Evolutionary conservation across 1,140 invertebrate genomes (phyloP).

Genomic region (Elymnias hypermnestra): DNA sequence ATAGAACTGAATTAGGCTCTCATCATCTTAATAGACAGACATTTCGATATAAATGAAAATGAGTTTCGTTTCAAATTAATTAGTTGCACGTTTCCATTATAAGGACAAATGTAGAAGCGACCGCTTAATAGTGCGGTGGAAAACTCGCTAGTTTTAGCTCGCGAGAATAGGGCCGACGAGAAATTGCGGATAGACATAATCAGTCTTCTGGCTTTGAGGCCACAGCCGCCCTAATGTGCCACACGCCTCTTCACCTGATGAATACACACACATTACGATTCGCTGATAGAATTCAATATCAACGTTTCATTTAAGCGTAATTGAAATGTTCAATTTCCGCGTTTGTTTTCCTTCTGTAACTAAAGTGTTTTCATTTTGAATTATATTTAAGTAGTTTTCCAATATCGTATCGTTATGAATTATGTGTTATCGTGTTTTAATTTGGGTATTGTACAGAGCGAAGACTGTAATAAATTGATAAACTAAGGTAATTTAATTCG

Average conservation of each 20-base stretch:
- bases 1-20: slow-evolving; percentile 42
- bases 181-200: slow-evolving; percentile 75
- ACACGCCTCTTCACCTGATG: slow-evolving; percentile 65
- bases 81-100: slow-evolving; percentile 75
- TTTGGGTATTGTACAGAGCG: no score
- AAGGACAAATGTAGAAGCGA: slow-evolving; percentile 74
- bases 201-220: slow-evolving; percentile 75
- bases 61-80: slow-evolving; percentile 74
- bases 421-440: no score
- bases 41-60: slow-evolving; percentile 65
- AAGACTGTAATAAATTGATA: no score
- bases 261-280: slow-evolving; percentile 56
- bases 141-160: slow-evolving; percentile 75
- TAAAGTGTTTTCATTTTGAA: no score
- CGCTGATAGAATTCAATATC: slow-evolving; percentile 66
- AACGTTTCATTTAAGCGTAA: slow-evolving; percentile 56
- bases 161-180: slow-evolving; percentile 72
- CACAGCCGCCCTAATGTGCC: slow-evolving; percentile 62
- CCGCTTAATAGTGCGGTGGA: slow-evolving; percentile 74
- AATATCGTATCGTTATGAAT: no score
- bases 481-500: no score
- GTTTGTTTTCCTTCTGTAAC: slow-evolving; percentile 11
- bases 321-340: slow-evolving; percentile 38
- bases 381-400: no score
- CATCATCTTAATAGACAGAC: slow-evolving; percentile 69